A percentile compares a stretch with the other conserved stretches of the same genome.
Evolutionary conservation across 2,113 vertebrate genomes (phyloP).

Genomic region (Globicephala melas): DNA sequence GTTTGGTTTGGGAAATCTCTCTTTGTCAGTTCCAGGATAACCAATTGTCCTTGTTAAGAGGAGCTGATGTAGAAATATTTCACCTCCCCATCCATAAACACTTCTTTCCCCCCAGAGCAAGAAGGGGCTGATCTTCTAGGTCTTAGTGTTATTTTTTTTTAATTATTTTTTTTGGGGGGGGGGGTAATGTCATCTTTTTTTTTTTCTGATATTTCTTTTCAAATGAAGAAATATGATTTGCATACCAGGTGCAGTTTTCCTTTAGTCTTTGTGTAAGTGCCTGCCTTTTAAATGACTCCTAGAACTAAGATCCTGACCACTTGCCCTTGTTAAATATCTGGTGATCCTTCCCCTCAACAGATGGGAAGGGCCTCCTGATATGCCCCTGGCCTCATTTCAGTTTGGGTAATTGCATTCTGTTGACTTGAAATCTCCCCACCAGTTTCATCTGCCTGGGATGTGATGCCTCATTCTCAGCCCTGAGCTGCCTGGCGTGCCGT

Average conservation of each 20-base stretch:
- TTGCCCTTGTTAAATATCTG: constrained; percentile 31
- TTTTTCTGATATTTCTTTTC: not conserved
- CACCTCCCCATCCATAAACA: constrained; percentile 61
- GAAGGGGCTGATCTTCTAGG: not conserved
- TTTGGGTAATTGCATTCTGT: constrained; percentile 70
- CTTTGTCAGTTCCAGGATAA: constrained; percentile 73
- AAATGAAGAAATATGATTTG: not conserved
- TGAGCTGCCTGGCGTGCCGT: not conserved
- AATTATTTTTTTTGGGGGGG: not conserved
- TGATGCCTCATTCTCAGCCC: not conserved
- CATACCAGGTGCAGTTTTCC: not conserved
- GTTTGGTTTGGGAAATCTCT: constrained; percentile 74
- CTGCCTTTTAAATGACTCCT: constrained; percentile 12
- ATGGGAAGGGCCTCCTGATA: constrained; percentile 52
- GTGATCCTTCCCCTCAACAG: constrained; percentile 49
- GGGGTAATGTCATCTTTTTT: not conserved
- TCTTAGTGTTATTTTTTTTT: not conserved
- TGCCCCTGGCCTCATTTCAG: constrained; percentile 61
- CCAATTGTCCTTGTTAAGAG: constrained; percentile 64
- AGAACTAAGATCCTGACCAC: constrained; percentile 26
- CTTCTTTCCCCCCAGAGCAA: constrained; percentile 49
- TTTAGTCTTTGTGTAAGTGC: not conserved
- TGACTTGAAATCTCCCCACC: constrained; percentile 55
- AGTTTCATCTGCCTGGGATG: constrained; percentile 41
- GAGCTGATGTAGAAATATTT: constrained; percentile 56